phyloP scores from a whole-genome alignment of 2,797 vertebrate genomes.

The Intellagama lesueurii region DNA sequence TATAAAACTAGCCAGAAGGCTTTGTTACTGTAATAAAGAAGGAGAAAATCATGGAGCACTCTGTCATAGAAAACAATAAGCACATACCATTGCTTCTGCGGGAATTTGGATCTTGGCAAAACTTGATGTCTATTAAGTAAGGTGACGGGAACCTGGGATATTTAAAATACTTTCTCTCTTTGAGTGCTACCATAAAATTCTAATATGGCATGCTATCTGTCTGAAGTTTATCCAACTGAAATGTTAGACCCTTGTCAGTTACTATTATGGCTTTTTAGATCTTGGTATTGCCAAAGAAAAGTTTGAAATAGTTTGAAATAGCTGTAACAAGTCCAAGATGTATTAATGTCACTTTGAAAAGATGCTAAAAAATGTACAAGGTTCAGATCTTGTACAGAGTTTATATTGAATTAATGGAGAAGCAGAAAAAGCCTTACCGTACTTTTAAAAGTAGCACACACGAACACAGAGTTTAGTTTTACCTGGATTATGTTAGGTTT shows the following conservation, averaged over 20 bases:
- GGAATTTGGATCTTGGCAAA: conserved; percentile 33
- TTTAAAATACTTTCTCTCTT: conserved; percentile 1
- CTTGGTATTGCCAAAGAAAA: conserved; percentile 30
- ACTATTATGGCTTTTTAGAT: background rate
- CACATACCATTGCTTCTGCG: conserved; percentile 18
- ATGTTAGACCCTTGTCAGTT: conserved; percentile 14
- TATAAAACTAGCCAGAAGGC: conserved; percentile 24
- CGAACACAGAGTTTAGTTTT: background rate
- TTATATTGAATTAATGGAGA: conserved; percentile 21
- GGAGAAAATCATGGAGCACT: conserved; percentile 7
- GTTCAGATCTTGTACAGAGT: conserved; percentile 51
- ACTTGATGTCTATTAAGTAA: conserved; percentile 26
- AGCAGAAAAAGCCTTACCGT: rapidly evolving
- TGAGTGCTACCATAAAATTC: background rate
- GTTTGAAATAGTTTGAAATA: conserved; percentile 35
- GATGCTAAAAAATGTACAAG: background rate
- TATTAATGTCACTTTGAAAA: conserved; percentile 36
- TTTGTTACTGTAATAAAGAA: conserved; percentile 22
- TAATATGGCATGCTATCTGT: conserved; percentile 1
- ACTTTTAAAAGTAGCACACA: background rate
- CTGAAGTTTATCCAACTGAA: conserved; percentile 23
- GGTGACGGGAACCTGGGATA: background rate
- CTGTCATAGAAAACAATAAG: background rate
- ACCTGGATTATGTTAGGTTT: background rate
- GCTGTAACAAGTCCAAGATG: conserved; percentile 27